phyloP scores from a whole-genome alignment of 2,888 invertebrate species.

The Xylota sylvarum region DNA sequence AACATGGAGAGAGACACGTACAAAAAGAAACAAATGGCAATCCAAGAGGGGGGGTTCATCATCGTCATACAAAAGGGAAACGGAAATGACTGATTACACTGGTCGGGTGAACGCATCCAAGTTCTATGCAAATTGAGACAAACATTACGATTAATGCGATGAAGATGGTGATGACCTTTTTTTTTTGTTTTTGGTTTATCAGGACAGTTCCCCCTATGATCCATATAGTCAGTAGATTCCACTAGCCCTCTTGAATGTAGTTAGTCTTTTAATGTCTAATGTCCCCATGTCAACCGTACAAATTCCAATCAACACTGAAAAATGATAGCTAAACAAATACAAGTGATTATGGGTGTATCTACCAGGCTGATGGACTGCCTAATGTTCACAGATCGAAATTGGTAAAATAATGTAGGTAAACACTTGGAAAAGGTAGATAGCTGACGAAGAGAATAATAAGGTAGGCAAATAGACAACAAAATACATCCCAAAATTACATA shows the following conservation, averaged over 20 bases:
- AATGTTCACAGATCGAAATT: conserved; percentile 8
- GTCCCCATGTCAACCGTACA: neutral
- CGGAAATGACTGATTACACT: conserved; percentile 72
- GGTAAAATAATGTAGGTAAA: conserved; percentile 13
- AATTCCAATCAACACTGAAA: neutral
- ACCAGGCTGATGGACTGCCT: conserved; percentile 1
- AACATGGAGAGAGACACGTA: conserved; percentile 9
- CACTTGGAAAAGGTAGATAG: neutral
- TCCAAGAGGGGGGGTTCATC: conserved; percentile 37
- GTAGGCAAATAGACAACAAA: conserved; percentile 27
- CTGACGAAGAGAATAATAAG: conserved; percentile 1
- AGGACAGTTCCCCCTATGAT: neutral
- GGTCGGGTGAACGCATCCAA: conserved; percentile 30
- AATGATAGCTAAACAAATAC: conserved; percentile 6
- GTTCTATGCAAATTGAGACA: conserved; percentile 56
- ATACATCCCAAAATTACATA: conserved; percentile 7
- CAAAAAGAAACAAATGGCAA: conserved; percentile 35
- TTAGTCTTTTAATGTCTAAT: no score
- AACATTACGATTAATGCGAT: conserved; percentile 44
- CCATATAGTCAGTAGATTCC: no score
- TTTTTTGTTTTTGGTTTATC: neutral
- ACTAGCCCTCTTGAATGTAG: no score
- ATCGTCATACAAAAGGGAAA: conserved; percentile 52
- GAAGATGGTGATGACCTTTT: conserved; percentile 47
- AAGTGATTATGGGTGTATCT: conserved; percentile 1